Conservation (phyloP, 1,140 invertebrate species). For the Wasmannia auropunctata region DNA sequence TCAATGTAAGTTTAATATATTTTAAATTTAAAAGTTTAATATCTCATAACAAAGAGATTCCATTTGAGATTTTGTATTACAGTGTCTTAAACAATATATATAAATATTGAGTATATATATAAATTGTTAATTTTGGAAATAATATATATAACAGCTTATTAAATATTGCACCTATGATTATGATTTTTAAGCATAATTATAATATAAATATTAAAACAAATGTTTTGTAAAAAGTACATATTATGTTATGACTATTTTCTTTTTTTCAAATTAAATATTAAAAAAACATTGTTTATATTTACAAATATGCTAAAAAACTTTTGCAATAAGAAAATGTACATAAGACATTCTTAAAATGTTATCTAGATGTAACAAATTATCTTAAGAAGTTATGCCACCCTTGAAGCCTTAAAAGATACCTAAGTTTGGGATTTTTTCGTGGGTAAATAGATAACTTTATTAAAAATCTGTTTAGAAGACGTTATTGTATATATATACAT, state of each 20-base stretch:
- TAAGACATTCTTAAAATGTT: too few relatives aligned
- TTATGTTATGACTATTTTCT: background rate
- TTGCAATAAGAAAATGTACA: too few relatives aligned
- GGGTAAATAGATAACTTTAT: too few relatives aligned
- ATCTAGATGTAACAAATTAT: too few relatives aligned
- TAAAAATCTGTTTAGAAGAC: too few relatives aligned
- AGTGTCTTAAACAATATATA: constrained; percentile 27
- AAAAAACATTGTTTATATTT: too few relatives aligned
- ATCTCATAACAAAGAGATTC: background rate
- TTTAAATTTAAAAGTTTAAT: background rate
- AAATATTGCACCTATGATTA: constrained; percentile 13
- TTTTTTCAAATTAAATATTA: background rate
- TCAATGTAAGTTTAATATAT: background rate
- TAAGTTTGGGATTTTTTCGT: too few relatives aligned
- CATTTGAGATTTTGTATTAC: background rate
- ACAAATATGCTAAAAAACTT: too few relatives aligned
- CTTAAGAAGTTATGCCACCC: too few relatives aligned
- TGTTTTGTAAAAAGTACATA: background rate
- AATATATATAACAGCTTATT: background rate
- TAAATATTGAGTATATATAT: constrained; percentile 20
- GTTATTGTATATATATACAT: too few relatives aligned
- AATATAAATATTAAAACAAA: background rate
- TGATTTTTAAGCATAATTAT: background rate
- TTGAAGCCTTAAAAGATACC: too few relatives aligned
- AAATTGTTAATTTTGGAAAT: constrained; percentile 28